Evolutionary conservation across 2,888 invertebrate species (phyloP).

Genomic region (Pachydiplax longipennis): DNA sequence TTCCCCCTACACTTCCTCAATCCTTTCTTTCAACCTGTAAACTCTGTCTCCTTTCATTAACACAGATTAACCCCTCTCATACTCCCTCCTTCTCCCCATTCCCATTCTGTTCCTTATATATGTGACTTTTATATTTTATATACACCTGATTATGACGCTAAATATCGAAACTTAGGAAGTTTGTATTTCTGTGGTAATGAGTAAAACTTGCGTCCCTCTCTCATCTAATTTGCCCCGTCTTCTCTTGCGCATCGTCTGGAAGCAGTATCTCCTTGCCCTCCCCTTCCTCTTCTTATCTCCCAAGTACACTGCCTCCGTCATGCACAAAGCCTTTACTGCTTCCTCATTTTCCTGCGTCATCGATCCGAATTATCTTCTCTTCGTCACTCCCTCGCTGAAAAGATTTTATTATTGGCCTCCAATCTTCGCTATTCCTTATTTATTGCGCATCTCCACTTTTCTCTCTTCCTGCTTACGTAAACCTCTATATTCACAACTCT

Average conservation of each 20-base stretch:
- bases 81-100: too few relatives aligned
- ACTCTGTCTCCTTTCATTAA: too few relatives aligned
- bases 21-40: too few relatives aligned
- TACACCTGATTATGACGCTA: too few relatives aligned
- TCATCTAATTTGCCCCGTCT: too few relatives aligned
- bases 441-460: not conserved
- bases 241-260: not conserved
- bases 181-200: too few relatives aligned
- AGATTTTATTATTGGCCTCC: not conserved
- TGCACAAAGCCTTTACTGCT: not conserved
- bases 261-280: not conserved
- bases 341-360: not conserved
- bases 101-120: too few relatives aligned
- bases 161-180: too few relatives aligned
- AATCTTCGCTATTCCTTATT: not conserved
- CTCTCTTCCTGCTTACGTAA: not conserved
- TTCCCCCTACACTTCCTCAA: too few relatives aligned
- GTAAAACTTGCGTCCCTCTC: too few relatives aligned
- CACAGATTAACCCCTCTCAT: too few relatives aligned
- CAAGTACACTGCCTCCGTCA: not conserved
- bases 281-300: not conserved
- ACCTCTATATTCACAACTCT: not conserved
- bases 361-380: not conserved
- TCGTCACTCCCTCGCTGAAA: not conserved
- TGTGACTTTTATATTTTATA: too few relatives aligned